phyloP scores from a whole-genome alignment of 2,113 vertebrate genomes.

The Solea senegalensis region DNA sequence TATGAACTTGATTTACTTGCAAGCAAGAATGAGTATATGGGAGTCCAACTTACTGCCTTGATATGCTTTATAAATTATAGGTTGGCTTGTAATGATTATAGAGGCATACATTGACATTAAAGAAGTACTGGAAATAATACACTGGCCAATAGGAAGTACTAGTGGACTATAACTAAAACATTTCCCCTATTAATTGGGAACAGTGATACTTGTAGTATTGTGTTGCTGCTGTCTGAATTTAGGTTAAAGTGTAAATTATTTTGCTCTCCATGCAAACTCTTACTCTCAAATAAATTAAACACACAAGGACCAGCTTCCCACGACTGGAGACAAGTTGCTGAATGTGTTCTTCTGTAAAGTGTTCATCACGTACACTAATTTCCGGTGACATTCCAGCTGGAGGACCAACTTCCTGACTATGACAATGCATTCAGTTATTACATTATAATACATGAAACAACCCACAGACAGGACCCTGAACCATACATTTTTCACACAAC shows the following conservation, averaged over 20 bases:
- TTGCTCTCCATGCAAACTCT: not conserved
- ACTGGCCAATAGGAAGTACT: too few species aligned
- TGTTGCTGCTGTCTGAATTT: conserved; percentile 2
- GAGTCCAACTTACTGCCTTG: too few species aligned
- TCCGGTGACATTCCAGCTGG: conserved; percentile 69
- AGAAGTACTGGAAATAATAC: too few species aligned
- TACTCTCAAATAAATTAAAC: conserved; percentile 13
- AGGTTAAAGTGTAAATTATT: not conserved
- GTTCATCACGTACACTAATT: conserved; percentile 53
- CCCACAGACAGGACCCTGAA: conserved; percentile 8
- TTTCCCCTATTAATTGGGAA: too few species aligned
- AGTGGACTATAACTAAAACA: too few species aligned
- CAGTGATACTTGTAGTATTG: too few species aligned
- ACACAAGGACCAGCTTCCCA: conserved; percentile 14
- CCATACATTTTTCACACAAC: not conserved
- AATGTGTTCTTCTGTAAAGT: conserved; percentile 25
- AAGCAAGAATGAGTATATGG: too few species aligned
- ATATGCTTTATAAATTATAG: too few species aligned
- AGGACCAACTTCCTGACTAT: conserved; percentile 68
- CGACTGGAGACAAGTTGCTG: conserved; percentile 27
- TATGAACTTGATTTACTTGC: too few species aligned
- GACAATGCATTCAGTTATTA: conserved; percentile 65
- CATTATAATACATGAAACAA: not conserved
- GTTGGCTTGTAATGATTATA: too few species aligned
- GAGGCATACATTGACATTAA: too few species aligned